These are phyloP conservation scores for Calcarius ornatus DNA, from an alignment of 2,113 vertebrate genomes.

Conservation along the genomic window DNA sequence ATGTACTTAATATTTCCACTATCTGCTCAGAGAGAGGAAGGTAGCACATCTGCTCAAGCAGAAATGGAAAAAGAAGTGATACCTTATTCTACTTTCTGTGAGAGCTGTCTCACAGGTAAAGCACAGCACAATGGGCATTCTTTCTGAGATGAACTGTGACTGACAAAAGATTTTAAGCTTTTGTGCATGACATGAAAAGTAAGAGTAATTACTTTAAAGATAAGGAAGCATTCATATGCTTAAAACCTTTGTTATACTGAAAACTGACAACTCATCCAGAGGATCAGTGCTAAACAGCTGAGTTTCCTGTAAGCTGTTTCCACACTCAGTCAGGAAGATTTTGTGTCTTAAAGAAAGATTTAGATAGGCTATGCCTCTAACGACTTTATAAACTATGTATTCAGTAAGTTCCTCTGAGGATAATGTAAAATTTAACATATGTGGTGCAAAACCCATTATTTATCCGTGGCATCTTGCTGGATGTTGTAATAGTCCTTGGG, in stretches of 20 bases:
- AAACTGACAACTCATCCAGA: background rate
- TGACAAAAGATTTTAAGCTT: background rate
- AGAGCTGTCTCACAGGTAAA: background rate
- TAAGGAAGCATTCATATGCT: background rate
- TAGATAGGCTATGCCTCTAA: background rate
- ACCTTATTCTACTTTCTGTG: background rate
- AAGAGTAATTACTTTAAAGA: background rate
- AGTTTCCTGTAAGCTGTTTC: background rate
- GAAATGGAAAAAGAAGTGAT: background rate
- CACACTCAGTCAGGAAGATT: background rate
- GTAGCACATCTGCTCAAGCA: background rate
- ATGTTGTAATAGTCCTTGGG: background rate
- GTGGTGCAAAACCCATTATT: background rate
- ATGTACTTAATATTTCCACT: background rate
- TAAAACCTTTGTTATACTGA: background rate
- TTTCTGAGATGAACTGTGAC: background rate
- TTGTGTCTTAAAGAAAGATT: background rate
- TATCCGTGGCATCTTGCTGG: background rate
- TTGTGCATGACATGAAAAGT: background rate
- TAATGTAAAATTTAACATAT: background rate
- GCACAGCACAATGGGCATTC: background rate
- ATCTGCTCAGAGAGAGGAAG: no score
- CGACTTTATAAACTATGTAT: background rate
- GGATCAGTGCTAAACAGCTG: background rate
- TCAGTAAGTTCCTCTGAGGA: background rate